Conservation (phyloP, 2,888 invertebrate species). For the Sericinus montela region DNA sequence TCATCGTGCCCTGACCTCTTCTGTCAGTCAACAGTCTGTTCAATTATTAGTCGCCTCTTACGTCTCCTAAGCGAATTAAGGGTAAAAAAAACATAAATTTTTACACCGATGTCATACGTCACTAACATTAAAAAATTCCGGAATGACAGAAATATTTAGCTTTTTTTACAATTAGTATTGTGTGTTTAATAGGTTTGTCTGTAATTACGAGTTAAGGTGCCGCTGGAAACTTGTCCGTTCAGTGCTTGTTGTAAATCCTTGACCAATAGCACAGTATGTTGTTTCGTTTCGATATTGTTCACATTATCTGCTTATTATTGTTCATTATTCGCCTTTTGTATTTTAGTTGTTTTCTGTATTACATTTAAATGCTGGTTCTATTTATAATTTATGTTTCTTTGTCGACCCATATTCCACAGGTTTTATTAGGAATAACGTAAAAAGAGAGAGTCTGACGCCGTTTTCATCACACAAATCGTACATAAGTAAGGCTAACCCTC, state of each 20-base stretch:
- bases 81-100: too few relatives aligned
- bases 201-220: slow-evolving; percentile 14
- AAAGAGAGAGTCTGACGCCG: too few relatives aligned
- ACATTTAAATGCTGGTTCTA: background rate
- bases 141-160: background rate
- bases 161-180: background rate
- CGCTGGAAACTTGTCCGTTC: slow-evolving; percentile 13
- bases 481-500: too few relatives aligned
- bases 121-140: too few relatives aligned
- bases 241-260: slow-evolving; percentile 7
- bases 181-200: slow-evolving; percentile 7
- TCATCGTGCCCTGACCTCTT: too few relatives aligned
- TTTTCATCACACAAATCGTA: too few relatives aligned
- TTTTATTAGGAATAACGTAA: too few relatives aligned
- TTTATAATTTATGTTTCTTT: background rate
- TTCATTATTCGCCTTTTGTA: slow-evolving; percentile 5
- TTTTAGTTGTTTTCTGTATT: slow-evolving; percentile 9
- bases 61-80: too few relatives aligned
- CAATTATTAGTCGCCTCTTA: too few relatives aligned
- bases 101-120: too few relatives aligned
- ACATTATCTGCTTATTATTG: slow-evolving; percentile 10
- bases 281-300: slow-evolving; percentile 14
- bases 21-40: too few relatives aligned
- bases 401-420: too few relatives aligned
- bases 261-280: slow-evolving; percentile 8